Evolutionary conservation across 2,888 invertebrate genomes (phyloP), one percentile per base, ranked within the genome.

Genomic region (Melinaea menophilus): DNA sequence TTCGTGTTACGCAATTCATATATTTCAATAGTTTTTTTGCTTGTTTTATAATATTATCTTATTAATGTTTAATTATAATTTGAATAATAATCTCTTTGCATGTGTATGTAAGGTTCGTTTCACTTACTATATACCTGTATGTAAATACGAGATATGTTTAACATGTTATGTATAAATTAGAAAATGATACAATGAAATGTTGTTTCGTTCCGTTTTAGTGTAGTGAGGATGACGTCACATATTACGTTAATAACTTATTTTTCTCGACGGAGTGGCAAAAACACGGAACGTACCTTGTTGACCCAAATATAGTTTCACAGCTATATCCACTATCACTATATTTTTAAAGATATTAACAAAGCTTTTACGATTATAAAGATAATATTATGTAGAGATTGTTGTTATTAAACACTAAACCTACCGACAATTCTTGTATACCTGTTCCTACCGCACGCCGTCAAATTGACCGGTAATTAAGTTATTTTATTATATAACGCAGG

Each of bases 221-320:
- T 3, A 31, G 11, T 3, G 45, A 45, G 11, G 34, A 54, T 54
- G 54, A 35, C 46, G 56, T 61, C 31, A 61, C 31, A 56, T 31
- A 55, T 63, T 31, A 46, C 56, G 47, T 61, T 62, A 59, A 65
- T 62, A 62, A 59, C 59, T 63, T 56, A 56, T 63, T 59, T 56
- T 63, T 51, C 51, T 51, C 51, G 31, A 41, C 51, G 31, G 51
- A 56, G 62, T 54, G 57, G 60, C 64, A 67, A 67, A 66, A 66
- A 59, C 56, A 46, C 55, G 59, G 63, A 72, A 73, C 67, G 69
- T 75, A 67, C 72, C 41, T 75, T 77, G 80, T 78, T 85, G 85
- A 85, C 85, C 85, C 72, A 82, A 77, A 84, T 84, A 79, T 65
- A 72, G 69, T 75, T 79, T 73, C 77, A 77, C 75, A 74, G 72